Evolutionary conservation across 2,888 invertebrate genomes (phyloP), one percentile per base, ranked within the genome.

Genomic region (Trachelus troglodyta): DNA sequence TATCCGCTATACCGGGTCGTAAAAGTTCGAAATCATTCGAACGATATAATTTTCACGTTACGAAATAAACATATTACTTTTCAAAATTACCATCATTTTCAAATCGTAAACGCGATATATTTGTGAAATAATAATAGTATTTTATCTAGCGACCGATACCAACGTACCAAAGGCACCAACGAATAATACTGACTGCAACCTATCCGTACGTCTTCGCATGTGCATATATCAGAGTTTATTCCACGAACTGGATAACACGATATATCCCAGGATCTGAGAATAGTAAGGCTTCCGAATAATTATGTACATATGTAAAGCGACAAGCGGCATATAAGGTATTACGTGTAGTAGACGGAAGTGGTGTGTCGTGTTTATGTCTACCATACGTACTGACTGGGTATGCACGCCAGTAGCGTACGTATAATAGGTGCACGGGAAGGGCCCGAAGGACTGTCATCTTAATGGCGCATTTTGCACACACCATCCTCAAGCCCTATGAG

Each of bases 231-330:
- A 15, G 73, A 80, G 81, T 82, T 83, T 81, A 83, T 84, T 83
- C 81, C 79, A 75, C 80, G 82, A 85, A 84, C 76, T 81, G 80
- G 82, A 83, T 83, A 83, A 84, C 79, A 76, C 80, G 80, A 82
- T 84, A 40, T 40, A 84, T 85, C 81, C 81, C 81, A 81, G 69
- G 78, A 78, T 81, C 80, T 81, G 82, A 82, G 34, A 30, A 12
- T 74, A 77, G 76, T 85, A 85, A n/a, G 86, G 86, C 85, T 86
- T 86, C 85, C 80, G 83, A 83, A 83, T 86, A 84, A 85, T 85
- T 84, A 82, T 83, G 81, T 83, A 84, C 81, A 79, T 81, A 80
- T 81, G 81, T 82, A 79, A 40, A 40, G 40, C 37, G 69, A 40
- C 30, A 33, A 69, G 33, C 69, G 69, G 56, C 15, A 68, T 40